Percentiles rank a stretch among this genome's conserved stretches.
Evolutionary conservation across 1,140 invertebrate species (phyloP).

Genomic region (Ruditapes philippinarum): DNA sequence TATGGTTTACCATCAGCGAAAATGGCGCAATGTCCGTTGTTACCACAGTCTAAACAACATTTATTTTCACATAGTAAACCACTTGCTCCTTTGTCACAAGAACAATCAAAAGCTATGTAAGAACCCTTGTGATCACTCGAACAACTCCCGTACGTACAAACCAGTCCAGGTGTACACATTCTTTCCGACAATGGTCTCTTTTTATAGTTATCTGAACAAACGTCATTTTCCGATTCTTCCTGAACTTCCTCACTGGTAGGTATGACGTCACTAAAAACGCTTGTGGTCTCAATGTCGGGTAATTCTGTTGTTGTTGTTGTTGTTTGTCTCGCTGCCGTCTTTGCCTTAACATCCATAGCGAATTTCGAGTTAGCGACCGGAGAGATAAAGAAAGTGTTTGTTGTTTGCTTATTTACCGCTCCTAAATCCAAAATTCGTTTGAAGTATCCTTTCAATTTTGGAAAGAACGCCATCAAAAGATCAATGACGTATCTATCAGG

Average conservation of each 20-base stretch:
- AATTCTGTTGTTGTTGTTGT: not conserved
- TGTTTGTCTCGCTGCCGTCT: not conserved
- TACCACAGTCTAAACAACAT: conserved; percentile 54
- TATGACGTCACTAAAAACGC: not conserved
- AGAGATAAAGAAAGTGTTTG: conserved; percentile 1
- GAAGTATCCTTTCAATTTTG: conserved; percentile 10
- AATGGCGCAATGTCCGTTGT: conserved; percentile 34
- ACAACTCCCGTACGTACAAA: conserved; percentile 44
- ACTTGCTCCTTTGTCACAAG: conserved; percentile 30
- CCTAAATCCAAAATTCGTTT: conserved; percentile 15
- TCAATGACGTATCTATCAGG: conserved; percentile 6
- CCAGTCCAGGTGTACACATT: conserved; percentile 29
- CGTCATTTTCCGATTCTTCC: not conserved
- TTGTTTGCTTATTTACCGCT: conserved; percentile 1
- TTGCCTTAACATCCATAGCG: not conserved
- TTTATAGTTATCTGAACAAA: conserved; percentile 28
- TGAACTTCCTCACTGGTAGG: not conserved
- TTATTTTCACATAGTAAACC: conserved; percentile 48
- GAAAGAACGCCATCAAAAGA: conserved; percentile 18
- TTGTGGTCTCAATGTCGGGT: not conserved
- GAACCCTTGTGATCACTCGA: conserved; percentile 8
- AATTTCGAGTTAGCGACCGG: conserved; percentile 5
- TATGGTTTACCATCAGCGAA: not conserved
- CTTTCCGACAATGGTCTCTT: conserved; percentile 18
- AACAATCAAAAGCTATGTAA: conserved; percentile 41